phyloP scores from a whole-genome alignment of 2,113 vertebrate genomes.

The Hippotragus niger region DNA sequence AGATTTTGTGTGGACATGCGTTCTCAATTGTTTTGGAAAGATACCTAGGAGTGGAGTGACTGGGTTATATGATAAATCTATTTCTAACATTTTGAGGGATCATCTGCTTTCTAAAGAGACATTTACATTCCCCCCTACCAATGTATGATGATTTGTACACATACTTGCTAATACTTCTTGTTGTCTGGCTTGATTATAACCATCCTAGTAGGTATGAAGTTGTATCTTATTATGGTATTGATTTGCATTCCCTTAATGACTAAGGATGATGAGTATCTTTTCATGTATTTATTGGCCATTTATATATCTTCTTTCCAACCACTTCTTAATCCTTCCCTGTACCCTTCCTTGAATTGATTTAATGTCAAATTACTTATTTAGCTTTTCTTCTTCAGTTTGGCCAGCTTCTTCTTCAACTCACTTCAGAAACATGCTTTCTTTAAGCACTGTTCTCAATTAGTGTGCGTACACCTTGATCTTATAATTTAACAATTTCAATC shows the following conservation, averaged over 20 bases:
- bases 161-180: not conserved
- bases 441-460: not conserved
- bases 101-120: not conserved
- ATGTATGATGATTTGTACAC: not conserved
- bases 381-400: not conserved
- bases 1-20: not conserved
- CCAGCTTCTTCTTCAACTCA: not conserved
- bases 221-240: not conserved
- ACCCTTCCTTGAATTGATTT: not conserved
- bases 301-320: not conserved
- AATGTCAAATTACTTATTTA: constrained; percentile 1
- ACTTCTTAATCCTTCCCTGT: not conserved
- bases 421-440: not conserved
- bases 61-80: not conserved
- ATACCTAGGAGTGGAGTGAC: not conserved
- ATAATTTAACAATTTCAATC: constrained; percentile 7
- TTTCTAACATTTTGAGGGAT: not conserved
- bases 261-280: not conserved
- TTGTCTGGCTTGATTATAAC: not conserved
- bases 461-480: not conserved
- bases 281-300: not conserved
- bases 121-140: not conserved
- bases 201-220: not conserved
- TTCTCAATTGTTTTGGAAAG: not conserved
- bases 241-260: not conserved